Percentiles rank a stretch among this genome's conserved stretches.
phyloP scores from a whole-genome alignment of 2,888 invertebrate genomes.

The Priocnemis perturbator region DNA sequence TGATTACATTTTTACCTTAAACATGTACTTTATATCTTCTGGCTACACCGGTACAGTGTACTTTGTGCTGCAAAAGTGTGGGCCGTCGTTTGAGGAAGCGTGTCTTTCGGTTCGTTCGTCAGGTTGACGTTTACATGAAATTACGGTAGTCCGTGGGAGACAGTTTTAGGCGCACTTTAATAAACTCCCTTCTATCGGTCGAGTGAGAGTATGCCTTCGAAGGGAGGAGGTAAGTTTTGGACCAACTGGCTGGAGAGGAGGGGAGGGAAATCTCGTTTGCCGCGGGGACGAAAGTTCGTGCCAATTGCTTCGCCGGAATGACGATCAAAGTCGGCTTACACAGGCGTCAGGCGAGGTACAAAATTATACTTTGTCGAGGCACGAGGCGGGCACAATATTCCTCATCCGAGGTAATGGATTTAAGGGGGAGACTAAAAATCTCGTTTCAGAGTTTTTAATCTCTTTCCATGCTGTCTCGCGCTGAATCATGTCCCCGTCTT shows the following conservation, averaged over 20 bases:
- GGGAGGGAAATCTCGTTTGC: neutral
- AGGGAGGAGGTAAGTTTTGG: constrained; percentile 53
- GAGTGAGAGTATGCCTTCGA: constrained; percentile 24
- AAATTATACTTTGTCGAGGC: constrained; percentile 11
- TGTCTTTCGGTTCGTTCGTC: too few relatives aligned
- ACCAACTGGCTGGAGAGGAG: neutral
- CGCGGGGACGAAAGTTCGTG: constrained; percentile 31
- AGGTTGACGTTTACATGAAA: constrained; percentile 38
- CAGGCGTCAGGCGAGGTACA: constrained; percentile 7
- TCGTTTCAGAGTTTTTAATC: constrained; percentile 2
- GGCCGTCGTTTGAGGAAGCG: too few relatives aligned
- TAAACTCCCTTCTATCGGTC: constrained; percentile 43
- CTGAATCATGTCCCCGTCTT: too few relatives aligned
- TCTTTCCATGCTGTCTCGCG: neutral
- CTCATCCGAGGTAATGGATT: constrained; percentile 29
- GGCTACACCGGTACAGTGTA: too few relatives aligned
- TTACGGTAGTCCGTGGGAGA: constrained; percentile 42
- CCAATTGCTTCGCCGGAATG: constrained; percentile 38
- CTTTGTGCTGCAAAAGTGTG: too few relatives aligned
- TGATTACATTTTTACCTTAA: too few relatives aligned
- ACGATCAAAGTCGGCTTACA: constrained; percentile 37
- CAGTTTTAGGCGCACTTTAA: constrained; percentile 50
- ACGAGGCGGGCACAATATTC: constrained; percentile 23
- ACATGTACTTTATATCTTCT: too few relatives aligned
- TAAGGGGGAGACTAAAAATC: constrained; percentile 4